Evolutionary conservation across 1,140 invertebrate species (phyloP), one percentile per base, ranked within the genome.

Genomic region (Drosophila burlai): DNA sequence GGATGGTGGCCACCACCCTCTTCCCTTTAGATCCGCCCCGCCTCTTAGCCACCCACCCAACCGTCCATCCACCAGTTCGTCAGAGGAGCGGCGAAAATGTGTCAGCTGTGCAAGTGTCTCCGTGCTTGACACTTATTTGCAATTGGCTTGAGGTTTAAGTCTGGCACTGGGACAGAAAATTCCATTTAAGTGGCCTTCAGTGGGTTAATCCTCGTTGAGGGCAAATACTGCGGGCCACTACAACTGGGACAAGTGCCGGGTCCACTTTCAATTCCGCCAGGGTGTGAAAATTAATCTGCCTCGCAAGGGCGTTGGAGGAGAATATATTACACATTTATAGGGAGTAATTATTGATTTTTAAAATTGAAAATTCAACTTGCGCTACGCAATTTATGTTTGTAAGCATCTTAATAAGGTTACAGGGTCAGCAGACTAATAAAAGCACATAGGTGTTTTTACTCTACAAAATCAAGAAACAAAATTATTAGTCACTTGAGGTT

Each of bases 121-220:
- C 76, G 67, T 67, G 80, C 79, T 50, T 71, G 85, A 79, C 84
- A 84, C 68, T 90, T 90, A 81, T 81, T 90, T 76, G 84, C 84
- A 81, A 89, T 84, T 78, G 81, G 64, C 49, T 80, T 52, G 76
- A 49, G 81, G 77, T 73, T 84, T 77, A 46, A 57, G 31, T 52
- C 13, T n/a, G 31, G 9, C 38, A 29, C 50, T 50, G 38, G 26
- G 59, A 65, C 45, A 46, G 45, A 43, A 43, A 64, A 52, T 36
- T 40, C 71, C 47, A n/a, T 62, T 75, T 49, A 47, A 71, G 71
- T 69, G 58, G 73, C 29, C 49, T 59, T 45, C 52, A 49, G 29
- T 54, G 55, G 43, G 16, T 64, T 66, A 58, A 75, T 43, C 46
- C 36, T 47, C 50, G 54, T 42, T n/a, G 54, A 43, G 66, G 31